Evolutionary conservation across 2,888 invertebrate species (phyloP).

Genomic region (Coleophora deauratella): DNA sequence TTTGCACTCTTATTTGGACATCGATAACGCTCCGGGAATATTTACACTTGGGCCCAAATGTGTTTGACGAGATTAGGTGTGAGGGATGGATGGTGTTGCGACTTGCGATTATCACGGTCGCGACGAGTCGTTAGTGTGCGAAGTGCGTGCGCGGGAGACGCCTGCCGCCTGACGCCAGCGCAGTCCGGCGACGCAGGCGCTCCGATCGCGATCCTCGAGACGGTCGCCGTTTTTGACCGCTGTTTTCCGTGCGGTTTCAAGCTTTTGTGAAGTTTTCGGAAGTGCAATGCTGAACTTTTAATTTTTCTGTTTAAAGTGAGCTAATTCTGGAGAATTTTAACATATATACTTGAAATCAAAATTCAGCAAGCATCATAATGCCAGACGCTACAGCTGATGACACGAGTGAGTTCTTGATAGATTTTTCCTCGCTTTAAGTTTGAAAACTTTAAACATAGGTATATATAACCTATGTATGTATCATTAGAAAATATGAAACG

Average conservation of each 20-base stretch:
- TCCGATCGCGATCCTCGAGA: conserved; percentile 41
- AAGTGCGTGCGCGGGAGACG: conserved; percentile 58
- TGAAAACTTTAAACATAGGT: not conserved
- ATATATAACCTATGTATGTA: no score
- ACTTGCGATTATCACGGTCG: conserved; percentile 56
- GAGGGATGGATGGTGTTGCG: conserved; percentile 41
- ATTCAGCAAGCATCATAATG: no score
- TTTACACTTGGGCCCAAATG: conserved; percentile 49
- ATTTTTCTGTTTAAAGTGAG: conserved; percentile 17
- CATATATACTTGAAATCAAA: no score
- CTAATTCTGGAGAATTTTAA: no score
- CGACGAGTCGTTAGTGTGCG: conserved; percentile 65
- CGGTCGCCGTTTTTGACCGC: conserved; percentile 44
- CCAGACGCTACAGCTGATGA: conserved; percentile 26
- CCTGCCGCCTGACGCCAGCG: conserved; percentile 51
- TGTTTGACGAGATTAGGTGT: conserved; percentile 54
- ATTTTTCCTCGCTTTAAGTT: conserved; percentile 5
- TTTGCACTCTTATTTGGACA: conserved; percentile 49
- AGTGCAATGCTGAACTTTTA: conserved; percentile 53
- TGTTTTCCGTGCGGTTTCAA: conserved; percentile 50
- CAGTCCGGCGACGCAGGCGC: conserved; percentile 33
- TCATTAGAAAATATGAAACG: no score
- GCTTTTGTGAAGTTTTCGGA: conserved; percentile 46
- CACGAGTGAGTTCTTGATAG: conserved; percentile 20
- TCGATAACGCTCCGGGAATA: conserved; percentile 51